Conservation (phyloP, 2,113 vertebrate genomes). For the Agelaius phoeniceus region DNA sequence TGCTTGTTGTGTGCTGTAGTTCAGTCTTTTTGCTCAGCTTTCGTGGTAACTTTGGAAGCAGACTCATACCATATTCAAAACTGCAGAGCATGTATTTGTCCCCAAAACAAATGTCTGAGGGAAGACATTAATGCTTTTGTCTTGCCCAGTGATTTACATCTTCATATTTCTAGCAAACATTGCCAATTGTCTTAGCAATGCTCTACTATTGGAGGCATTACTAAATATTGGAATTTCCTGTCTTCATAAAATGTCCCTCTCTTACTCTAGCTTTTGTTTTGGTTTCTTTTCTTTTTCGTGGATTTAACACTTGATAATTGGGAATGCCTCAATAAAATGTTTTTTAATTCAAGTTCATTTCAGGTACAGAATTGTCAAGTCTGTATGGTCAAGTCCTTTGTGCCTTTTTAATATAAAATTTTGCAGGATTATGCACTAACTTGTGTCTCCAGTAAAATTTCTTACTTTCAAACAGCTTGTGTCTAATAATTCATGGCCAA, state of each 20-base stretch:
- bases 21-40: not conserved
- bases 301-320: not conserved
- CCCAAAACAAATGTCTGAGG: not conserved
- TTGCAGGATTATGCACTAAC: not conserved
- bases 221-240: not conserved
- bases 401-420: not conserved
- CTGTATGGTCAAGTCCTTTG: not conserved
- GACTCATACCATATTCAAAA: not conserved
- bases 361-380: not conserved
- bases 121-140: not conserved
- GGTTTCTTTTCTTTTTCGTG: not conserved
- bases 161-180: not conserved
- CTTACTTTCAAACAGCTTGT: not conserved
- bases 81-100: not conserved
- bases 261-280: not conserved
- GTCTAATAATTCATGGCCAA: not conserved
- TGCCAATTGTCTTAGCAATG: not conserved
- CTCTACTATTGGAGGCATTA: not conserved
- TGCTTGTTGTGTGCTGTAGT: not conserved
- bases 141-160: not conserved
- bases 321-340: not conserved
- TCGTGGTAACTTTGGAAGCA: not conserved
- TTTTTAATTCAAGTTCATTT: not conserved
- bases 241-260: not conserved
- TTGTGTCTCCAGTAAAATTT: not conserved